A percentile compares a stretch with the other conserved stretches of the same genome.
These are phyloP conservation scores for Oxyruncus cristatus DNA, from an alignment of 2,113 vertebrate genomes.

Conservation along the genomic window DNA sequence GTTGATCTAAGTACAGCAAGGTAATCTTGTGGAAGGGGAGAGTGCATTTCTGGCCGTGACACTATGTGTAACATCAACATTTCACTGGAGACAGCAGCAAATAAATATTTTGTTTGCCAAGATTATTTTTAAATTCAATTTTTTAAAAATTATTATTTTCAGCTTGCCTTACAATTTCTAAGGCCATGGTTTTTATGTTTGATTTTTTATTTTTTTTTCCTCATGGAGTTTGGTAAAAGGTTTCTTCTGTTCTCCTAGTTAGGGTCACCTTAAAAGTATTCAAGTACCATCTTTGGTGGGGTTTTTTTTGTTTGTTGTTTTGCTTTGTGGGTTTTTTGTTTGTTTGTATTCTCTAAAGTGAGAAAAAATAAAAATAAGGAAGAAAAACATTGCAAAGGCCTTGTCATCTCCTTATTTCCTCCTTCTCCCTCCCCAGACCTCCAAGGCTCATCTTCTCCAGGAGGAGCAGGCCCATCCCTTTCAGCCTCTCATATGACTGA, in stretches of 20 bases:
- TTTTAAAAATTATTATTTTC: no score
- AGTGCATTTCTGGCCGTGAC: background rate
- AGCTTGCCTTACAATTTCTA: background rate
- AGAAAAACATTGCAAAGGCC: background rate
- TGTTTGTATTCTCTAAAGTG: background rate
- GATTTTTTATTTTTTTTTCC: background rate
- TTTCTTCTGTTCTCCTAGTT: background rate
- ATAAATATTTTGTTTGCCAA: background rate
- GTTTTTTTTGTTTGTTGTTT: background rate
- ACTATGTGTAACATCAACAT: background rate
- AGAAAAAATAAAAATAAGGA: background rate
- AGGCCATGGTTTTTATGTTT: background rate
- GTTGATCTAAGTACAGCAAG: background rate
- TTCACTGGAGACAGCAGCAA: background rate
- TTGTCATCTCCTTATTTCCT: background rate
- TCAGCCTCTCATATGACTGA: background rate
- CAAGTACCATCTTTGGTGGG: accelerated
- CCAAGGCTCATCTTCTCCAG: background rate
- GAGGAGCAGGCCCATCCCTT: background rate
- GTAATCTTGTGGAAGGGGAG: background rate
- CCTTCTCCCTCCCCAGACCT: background rate
- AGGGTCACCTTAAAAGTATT: background rate
- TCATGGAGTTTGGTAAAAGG: background rate
- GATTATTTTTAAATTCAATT: background rate
- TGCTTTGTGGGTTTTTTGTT: background rate